Conservation (phyloP, 2,888 invertebrate species). For the Lomographa bimaculata region DNA sequence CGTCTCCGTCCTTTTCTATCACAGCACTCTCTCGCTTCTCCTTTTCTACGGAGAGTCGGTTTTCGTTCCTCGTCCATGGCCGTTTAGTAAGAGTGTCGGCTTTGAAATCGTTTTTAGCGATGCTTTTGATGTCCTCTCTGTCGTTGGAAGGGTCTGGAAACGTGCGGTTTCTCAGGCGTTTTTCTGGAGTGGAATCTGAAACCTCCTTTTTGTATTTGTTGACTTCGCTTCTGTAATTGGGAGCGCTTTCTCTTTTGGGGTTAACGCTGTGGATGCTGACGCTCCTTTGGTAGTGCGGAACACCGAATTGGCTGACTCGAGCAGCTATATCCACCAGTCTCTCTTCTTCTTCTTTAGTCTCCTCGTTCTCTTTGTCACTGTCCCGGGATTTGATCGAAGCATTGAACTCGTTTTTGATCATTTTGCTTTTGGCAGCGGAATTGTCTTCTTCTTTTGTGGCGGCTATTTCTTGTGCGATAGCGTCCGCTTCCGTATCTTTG, state of each 20-base stretch:
- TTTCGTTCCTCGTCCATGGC: constrained; percentile 71
- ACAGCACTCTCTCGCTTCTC: constrained; percentile 70
- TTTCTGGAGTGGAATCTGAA: constrained; percentile 78
- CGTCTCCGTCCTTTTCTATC: constrained; percentile 66
- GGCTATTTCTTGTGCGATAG: constrained; percentile 83
- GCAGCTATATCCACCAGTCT: constrained; percentile 72
- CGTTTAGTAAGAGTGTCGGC: constrained; percentile 70
- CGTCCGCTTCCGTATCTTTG: constrained; percentile 87
- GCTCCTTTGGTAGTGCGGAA: constrained; percentile 71
- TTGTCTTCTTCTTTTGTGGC: constrained; percentile 65
- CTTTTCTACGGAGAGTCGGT: constrained; percentile 61
- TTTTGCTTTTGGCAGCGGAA: constrained; percentile 56
- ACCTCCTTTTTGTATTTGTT: constrained; percentile 79
- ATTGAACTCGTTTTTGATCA: constrained; percentile 74
- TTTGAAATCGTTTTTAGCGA: constrained; percentile 71
- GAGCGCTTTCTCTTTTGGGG: constrained; percentile 72
- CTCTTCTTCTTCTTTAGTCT: constrained; percentile 58
- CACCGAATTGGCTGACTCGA: constrained; percentile 72
- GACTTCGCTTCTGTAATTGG: constrained; percentile 67
- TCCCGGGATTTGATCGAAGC: constrained; percentile 85
- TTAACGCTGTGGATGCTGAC: constrained; percentile 72
- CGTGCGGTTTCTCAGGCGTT: constrained; percentile 73
- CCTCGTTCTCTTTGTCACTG: constrained; percentile 89
- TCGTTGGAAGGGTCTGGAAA: constrained; percentile 79
- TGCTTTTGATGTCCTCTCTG: constrained; percentile 71